Conservation (phyloP, 1,140 invertebrate species). For the Drosophila asahinai region DNA sequence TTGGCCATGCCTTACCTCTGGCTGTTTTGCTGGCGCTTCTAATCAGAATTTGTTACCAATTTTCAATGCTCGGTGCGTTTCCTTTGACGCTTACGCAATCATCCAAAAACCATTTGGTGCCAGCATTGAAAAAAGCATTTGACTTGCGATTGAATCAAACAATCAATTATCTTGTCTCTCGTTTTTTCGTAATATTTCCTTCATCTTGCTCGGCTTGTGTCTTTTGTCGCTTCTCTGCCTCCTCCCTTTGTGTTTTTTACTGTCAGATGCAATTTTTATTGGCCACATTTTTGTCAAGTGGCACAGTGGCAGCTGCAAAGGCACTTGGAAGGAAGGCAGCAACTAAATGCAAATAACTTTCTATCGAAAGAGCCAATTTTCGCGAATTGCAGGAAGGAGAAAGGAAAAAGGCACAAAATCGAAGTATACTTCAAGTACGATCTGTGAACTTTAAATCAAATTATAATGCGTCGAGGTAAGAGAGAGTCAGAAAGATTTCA, state of each 20-base stretch:
- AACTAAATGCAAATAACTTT: slow-evolving; percentile 40
- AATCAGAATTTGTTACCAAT: slow-evolving; percentile 83
- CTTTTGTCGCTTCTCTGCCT: slow-evolving; percentile 16
- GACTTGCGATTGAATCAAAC: slow-evolving; percentile 82
- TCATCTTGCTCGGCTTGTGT: slow-evolving; percentile 18
- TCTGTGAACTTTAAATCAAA: too few species aligned
- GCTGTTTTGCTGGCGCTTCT: slow-evolving; percentile 70
- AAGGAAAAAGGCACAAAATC: neutral
- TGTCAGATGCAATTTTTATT: slow-evolving; percentile 67
- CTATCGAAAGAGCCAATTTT: slow-evolving; percentile 26
- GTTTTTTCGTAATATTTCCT: slow-evolving; percentile 24
- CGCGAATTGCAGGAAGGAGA: neutral
- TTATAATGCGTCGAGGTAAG: neutral
- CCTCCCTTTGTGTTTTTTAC: slow-evolving; percentile 27
- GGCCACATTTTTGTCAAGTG: slow-evolving; percentile 66
- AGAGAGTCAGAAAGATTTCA: neutral
- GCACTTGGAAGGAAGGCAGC: slow-evolving; percentile 14
- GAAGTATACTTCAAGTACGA: neutral
- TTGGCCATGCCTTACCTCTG: slow-evolving; percentile 52
- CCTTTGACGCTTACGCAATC: slow-evolving; percentile 78
- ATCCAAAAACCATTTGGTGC: slow-evolving; percentile 45
- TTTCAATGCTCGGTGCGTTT: slow-evolving; percentile 73
- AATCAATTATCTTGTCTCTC: slow-evolving; percentile 80
- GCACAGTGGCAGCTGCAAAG: slow-evolving; percentile 40
- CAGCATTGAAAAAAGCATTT: slow-evolving; percentile 62